These are phyloP conservation scores for silkworm (Bombyx mori) DNA, from an alignment of 1,140 invertebrate species.

Conservation along the genomic window DNA sequence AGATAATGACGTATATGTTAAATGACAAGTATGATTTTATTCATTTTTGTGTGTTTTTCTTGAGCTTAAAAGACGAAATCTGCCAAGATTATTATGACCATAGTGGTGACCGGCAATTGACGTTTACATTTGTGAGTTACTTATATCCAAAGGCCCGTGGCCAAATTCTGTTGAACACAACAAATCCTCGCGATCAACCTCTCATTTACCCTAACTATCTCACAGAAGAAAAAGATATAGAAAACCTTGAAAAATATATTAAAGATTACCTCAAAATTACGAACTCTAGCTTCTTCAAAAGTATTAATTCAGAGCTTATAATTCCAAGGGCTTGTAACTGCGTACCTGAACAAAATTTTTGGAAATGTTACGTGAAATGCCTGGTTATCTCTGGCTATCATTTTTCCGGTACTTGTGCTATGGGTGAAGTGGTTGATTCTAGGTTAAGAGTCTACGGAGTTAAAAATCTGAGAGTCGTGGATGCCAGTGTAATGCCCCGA, in stretches of 20 bases:
- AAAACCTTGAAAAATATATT: constrained; percentile 15
- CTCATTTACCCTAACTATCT: constrained; percentile 74
- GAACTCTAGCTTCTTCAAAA: constrained; percentile 74
- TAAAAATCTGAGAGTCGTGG: not conserved
- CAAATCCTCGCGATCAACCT: constrained; percentile 72
- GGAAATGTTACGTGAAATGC: constrained; percentile 53
- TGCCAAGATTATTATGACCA: constrained; percentile 30
- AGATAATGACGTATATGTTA: constrained; percentile 6
- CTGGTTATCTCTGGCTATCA: constrained; percentile 52
- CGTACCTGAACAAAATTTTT: constrained; percentile 36
- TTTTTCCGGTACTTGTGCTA: constrained; percentile 68
- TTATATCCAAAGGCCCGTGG: constrained; percentile 71
- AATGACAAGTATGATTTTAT: not conserved
- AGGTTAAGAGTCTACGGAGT: not conserved
- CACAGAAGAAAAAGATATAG: constrained; percentile 52
- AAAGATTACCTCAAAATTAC: constrained; percentile 19
- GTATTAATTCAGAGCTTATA: constrained; percentile 16
- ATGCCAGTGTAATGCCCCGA: constrained; percentile 3
- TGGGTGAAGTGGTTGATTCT: constrained; percentile 67
- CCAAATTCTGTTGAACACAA: constrained; percentile 54
- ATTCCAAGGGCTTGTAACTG: constrained; percentile 19
- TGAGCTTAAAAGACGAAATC: constrained; percentile 7
- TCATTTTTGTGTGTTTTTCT: constrained; percentile 4
- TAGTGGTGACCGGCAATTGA: constrained; percentile 44
- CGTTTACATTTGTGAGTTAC: not conserved